Evolutionary conservation across 2,888 invertebrate species (phyloP), one percentile per base, ranked within the genome.

Genomic region (Drosophila parthenogenetica): DNA sequence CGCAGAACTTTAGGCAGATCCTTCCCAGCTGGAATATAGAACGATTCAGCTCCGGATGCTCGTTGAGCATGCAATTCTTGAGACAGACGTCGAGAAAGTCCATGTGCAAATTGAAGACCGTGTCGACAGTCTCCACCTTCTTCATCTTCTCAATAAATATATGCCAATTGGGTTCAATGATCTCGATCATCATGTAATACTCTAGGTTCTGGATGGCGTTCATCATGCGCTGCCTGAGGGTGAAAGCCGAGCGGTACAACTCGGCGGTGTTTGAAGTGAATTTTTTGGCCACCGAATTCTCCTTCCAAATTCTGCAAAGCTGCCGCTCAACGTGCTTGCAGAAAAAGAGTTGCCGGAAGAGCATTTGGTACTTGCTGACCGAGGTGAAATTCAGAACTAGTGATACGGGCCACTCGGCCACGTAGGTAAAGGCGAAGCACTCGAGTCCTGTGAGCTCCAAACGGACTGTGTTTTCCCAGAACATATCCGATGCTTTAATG

Each of bases 111-210:
- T 94, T 94, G 67, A 99, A 92, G 3, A 99, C 97, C 90, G 98
- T 98, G 91, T 97, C 97, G 0, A 97, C 95, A 85, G 96, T 96
- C 90, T 95, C 95, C 60, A 96, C 96, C 93, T 96, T 96, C 73
- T 95, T 95, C 92, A 99, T 96, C 91, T 96, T 96, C 77, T 95
- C 95, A 88, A 97, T 94, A 89, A 99, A 98, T 64, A 94, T 94
- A 86, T 96, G 95, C 98, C 98, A 99, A 91, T 97, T 97, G 0
- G 98, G 98, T 91, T 99, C 99, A 80, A 99, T 96, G 50, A 99
- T 98, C 93, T 99, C 99, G 69, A 98, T 97, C 95, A 98, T 98
- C 98, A 99, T 98, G 93, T 99, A 99, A 93, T 99, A 98, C 92
- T 98, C 97, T 85, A 99, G 93, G 93, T 99, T 98, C 92, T 98